Conservation (phyloP, 2,113 vertebrate species). For the Anarrhichthys ocellatus region DNA sequence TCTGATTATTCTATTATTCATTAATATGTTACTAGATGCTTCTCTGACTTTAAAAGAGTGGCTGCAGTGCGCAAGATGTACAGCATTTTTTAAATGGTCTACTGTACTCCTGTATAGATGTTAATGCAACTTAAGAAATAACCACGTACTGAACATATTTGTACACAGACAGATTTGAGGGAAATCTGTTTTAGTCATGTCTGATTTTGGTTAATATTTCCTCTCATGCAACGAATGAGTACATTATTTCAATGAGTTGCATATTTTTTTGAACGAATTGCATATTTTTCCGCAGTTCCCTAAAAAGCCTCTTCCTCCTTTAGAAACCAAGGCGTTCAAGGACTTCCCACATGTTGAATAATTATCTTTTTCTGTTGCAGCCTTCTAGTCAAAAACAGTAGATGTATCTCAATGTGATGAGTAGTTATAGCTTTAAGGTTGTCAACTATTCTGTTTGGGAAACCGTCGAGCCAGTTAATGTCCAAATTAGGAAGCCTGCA, state of each 20-base stretch:
- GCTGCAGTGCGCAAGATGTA: background rate
- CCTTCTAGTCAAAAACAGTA: background rate
- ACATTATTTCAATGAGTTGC: constrained; percentile 4
- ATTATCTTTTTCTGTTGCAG: background rate
- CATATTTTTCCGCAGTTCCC: background rate
- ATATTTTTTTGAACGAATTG: constrained; percentile 5
- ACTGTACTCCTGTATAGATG: background rate
- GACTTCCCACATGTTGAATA: background rate
- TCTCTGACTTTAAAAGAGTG: background rate
- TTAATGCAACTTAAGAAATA: background rate
- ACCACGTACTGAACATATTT: background rate
- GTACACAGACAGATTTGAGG: background rate
- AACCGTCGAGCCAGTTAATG: background rate
- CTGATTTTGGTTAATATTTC: background rate
- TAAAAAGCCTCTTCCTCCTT: constrained; percentile 1
- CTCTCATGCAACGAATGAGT: background rate
- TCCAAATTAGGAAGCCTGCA: background rate
- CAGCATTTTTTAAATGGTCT: background rate
- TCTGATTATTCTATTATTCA: background rate
- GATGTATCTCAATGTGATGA: background rate
- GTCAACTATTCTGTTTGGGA: background rate
- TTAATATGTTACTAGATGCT: background rate
- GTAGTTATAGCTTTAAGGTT: background rate
- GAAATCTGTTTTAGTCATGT: constrained; percentile 4
- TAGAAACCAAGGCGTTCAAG: background rate